A percentile compares a stretch with the other conserved stretches of the same genome.
phyloP scores from a whole-genome alignment of 2,113 vertebrate species.

The Cryptotis parvus region DNA sequence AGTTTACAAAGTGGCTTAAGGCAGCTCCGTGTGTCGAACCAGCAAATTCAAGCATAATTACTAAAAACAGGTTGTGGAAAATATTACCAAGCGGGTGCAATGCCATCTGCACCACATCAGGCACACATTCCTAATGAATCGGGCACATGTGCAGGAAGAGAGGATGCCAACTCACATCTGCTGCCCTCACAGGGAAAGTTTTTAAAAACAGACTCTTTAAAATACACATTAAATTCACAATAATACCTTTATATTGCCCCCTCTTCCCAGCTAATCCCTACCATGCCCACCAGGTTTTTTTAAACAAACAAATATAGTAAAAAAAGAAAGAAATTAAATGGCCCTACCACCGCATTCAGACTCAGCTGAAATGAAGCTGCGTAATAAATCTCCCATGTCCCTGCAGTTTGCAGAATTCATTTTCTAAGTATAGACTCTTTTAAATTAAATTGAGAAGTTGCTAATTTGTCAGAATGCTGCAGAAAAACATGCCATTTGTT shows the following conservation, averaged over 20 bases:
- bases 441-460: conserved; percentile 74
- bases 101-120: conserved; percentile 66
- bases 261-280: conserved; percentile 39
- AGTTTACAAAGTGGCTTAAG: conserved; percentile 58
- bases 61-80: conserved; percentile 69
- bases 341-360: conserved; percentile 58
- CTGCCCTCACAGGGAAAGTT: conserved; percentile 56
- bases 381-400: conserved; percentile 61
- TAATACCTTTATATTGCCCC: conserved; percentile 68
- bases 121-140: conserved; percentile 79
- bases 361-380: conserved; percentile 33
- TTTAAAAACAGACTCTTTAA: conserved; percentile 68
- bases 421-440: conserved; percentile 65
- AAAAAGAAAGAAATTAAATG: conserved; percentile 36
- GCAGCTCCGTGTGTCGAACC: conserved; percentile 48
- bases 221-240: conserved; percentile 77
- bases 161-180: conserved; percentile 70
- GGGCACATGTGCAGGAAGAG: conserved; percentile 59
- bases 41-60: conserved; percentile 44
- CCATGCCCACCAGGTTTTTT: conserved; percentile 66
- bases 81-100: conserved; percentile 68
- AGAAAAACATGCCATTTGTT: conserved; percentile 74
- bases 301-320: conserved; percentile 57
- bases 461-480: conserved; percentile 78
- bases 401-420: conserved; percentile 64